Conservation (phyloP, 2,888 invertebrate species). For the Gymnosoma rotundatum region DNA sequence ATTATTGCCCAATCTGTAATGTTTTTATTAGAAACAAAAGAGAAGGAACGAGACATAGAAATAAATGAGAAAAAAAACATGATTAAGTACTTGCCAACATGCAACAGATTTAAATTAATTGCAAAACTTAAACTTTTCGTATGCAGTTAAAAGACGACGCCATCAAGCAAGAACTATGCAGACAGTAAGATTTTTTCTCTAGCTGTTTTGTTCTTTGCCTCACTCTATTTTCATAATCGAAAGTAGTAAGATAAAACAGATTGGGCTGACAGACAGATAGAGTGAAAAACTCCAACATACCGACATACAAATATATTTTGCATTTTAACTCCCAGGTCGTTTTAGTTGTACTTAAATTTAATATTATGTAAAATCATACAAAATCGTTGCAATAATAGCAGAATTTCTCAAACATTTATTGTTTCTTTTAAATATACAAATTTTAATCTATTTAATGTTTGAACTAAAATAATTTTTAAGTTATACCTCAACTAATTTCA, state of each 20-base stretch:
- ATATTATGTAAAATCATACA: constrained; percentile 9
- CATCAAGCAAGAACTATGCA: constrained; percentile 68
- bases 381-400: constrained; percentile 9
- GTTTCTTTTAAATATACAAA: no score
- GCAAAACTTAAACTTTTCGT: constrained; percentile 64
- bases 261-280: constrained; percentile 57
- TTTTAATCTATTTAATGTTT: no score
- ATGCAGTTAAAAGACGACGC: constrained; percentile 66
- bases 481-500: no score
- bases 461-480: no score
- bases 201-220: constrained; percentile 1
- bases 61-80: constrained; percentile 46
- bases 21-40: constrained; percentile 21
- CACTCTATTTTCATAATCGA: constrained; percentile 24
- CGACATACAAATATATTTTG: constrained; percentile 50
- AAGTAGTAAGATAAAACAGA: constrained; percentile 47
- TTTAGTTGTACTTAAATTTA: constrained; percentile 23
- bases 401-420: constrained; percentile 9
- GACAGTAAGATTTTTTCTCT: constrained; percentile 54
- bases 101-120: constrained; percentile 67
- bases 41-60: constrained; percentile 12
- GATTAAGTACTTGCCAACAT: constrained; percentile 70
- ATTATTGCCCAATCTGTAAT: no score
- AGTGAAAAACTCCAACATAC: constrained; percentile 28
- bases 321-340: constrained; percentile 58